Evolutionary conservation across 2,888 invertebrate species (phyloP), one percentile per base, ranked within the genome.

Genomic region (Psococerastis gibbosa): DNA sequence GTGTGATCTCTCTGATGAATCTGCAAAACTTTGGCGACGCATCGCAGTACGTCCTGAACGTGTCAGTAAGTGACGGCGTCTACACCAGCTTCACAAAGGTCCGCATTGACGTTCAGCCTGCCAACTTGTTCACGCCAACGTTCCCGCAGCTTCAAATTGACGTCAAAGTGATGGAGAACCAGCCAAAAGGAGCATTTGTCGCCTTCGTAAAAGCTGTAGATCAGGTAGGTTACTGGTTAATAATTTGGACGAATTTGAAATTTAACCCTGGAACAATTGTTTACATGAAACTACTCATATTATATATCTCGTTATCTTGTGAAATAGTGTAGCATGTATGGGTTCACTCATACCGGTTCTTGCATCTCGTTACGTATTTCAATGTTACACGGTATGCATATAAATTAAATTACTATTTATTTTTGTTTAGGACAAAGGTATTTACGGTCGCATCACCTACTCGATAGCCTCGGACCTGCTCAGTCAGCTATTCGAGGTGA

Each of bases 1-100:
- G 70, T 4, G 63, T 82, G 16, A 73, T 87, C 42, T 71, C 73
- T 2, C 61, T 85, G 47, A 74, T 79, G 49, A 80, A 81, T 57
- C 70, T 81, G 58, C 75, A 82, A 48, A 77, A 77, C 55, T 76
- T 78, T 52, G 72, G 74, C 3, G 73, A 76, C 41, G 66, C 70
- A 49, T 69, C 72, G 42, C 64, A 69, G 43, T 75, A 76, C 55
- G 63, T 74, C 47, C 68, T 95, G 46, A 95, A 95, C 66, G 78
- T 95, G 23, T 92, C 92, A 2, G 94, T 89, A 32, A 85, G 87
- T 44, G 95, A 97, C 66, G 94, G 94, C 23, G 87, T 94, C 31
- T 92, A 89, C 64, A 89, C 88, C 5, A 82, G 77, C 50, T 92
- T 83, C 62, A 77, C 88, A 1, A 67, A 84, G 50, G 70, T 85